Evolutionary conservation across 2,113 vertebrate species (phyloP).

Genomic region (Gasterosteus nipponicus): DNA sequence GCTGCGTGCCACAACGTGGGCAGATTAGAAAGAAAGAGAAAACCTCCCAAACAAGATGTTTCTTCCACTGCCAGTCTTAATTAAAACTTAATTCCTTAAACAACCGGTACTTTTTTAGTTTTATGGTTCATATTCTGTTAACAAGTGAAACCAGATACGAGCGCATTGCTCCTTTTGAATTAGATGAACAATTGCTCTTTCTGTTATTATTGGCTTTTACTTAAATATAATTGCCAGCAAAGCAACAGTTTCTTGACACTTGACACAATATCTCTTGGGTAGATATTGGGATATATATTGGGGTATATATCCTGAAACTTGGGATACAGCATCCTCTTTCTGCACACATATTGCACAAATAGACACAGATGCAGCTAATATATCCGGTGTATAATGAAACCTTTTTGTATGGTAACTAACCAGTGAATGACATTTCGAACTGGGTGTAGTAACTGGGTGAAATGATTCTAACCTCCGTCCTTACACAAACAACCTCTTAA

Average conservation of each 20-base stretch:
- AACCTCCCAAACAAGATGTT: background rate
- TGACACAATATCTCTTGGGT: too few species aligned
- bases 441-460: conserved; percentile 1
- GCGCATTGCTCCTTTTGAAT: background rate
- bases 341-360: background rate
- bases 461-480: conserved; percentile 19
- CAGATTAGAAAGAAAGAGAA: background rate
- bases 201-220: background rate
- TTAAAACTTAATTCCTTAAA: background rate
- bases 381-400: background rate
- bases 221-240: background rate
- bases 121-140: background rate
- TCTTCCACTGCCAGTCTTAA: background rate
- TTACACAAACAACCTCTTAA: background rate
- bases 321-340: background rate
- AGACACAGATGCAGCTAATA: background rate
- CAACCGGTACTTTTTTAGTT: background rate
- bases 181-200: background rate
- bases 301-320: conserved; percentile 1
- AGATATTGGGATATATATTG: background rate
- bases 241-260: background rate
- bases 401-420: conserved; percentile 5
- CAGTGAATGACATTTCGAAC: conserved; percentile 21
- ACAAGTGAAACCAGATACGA: background rate
- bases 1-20: background rate